Evolutionary conservation across 2,797 vertebrate genomes (phyloP).

Genomic region (Typhlichthys eigenmanni): DNA sequence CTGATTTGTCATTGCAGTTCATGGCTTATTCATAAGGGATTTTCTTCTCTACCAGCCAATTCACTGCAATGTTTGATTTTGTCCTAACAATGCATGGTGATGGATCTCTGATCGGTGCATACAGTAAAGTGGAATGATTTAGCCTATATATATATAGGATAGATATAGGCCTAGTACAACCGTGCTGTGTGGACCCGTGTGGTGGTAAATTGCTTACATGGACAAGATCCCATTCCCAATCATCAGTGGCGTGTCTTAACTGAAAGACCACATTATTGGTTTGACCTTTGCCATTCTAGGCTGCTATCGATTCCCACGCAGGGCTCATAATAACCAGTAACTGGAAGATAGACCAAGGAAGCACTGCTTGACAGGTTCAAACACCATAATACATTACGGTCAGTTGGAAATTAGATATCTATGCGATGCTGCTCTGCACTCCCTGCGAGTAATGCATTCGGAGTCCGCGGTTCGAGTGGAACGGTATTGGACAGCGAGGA

Average conservation of each 20-base stretch:
- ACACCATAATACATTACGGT: conserved; percentile 52
- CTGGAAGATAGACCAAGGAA: background rate
- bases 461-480: conserved; percentile 46
- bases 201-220: background rate
- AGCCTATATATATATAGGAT: no score
- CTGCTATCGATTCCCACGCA: background rate
- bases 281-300: no score
- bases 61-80: no score
- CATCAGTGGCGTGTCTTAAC: background rate
- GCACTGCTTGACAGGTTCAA: background rate
- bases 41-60: no score
- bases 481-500: conserved; percentile 34
- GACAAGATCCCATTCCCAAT: background rate
- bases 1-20: background rate
- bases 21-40: no score
- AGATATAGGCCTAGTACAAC: no score
- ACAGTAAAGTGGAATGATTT: no score
- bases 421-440: conserved; percentile 44
- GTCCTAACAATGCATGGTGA: no score
- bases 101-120: no score
- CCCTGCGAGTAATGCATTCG: conserved; percentile 60
- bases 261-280: no score
- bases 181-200: background rate
- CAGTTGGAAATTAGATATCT: conserved; percentile 64
- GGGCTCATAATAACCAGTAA: background rate